A percentile compares a stretch with the other conserved stretches of the same genome.
phyloP scores from a whole-genome alignment of 2,888 invertebrate species.

The Tenthredo notha region DNA sequence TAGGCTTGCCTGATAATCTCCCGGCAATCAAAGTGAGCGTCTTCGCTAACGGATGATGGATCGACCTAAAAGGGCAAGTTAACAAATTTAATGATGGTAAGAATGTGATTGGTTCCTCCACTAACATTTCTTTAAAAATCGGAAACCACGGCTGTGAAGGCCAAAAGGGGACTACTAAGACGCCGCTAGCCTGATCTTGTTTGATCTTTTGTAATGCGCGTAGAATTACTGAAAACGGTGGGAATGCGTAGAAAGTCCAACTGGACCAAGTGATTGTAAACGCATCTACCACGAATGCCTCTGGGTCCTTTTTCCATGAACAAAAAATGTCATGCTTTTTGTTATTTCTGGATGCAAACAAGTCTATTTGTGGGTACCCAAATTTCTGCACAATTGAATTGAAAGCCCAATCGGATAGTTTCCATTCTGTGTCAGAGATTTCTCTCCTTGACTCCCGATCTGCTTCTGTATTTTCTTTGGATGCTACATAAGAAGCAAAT shows the following conservation, averaged over 20 bases:
- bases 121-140: slow-evolving; percentile 41
- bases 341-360: background rate
- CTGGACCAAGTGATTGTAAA: background rate
- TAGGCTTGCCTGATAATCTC: slow-evolving; percentile 64
- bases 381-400: background rate
- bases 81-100: slow-evolving; percentile 60
- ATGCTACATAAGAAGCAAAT: background rate
- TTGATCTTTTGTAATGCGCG: slow-evolving; percentile 53
- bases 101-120: slow-evolving; percentile 59
- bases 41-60: slow-evolving; percentile 60
- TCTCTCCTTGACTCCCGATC: background rate
- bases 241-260: slow-evolving; percentile 6
- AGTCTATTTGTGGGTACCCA: background rate
- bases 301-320: background rate
- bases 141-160: slow-evolving; percentile 50
- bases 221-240: slow-evolving; percentile 54
- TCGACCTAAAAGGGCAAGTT: slow-evolving; percentile 61
- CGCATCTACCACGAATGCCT: background rate
- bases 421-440: background rate
- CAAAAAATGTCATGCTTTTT: background rate
- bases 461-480: background rate
- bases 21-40: slow-evolving; percentile 65
- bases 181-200: slow-evolving; percentile 50
- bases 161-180: slow-evolving; percentile 55
- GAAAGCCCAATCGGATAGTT: background rate